Conservation (phyloP, 1,140 invertebrate genomes). For the Diachasmimorpha longicaudata region DNA sequence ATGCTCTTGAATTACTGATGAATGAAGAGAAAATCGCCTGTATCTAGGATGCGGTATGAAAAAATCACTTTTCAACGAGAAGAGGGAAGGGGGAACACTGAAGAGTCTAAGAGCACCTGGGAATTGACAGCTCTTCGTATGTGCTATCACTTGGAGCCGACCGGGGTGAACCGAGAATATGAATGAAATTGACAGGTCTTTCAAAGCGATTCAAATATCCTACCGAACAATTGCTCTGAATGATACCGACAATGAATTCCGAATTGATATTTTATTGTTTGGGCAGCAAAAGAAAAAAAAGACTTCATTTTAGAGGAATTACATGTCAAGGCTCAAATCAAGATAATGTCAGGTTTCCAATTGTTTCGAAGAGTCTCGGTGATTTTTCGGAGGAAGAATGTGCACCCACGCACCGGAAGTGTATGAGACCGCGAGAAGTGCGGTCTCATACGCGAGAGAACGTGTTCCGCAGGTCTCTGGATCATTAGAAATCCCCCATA, state of each 20-base stretch:
- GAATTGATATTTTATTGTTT: neutral
- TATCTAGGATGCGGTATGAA: neutral
- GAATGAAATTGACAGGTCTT: neutral
- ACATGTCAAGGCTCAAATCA: too few relatives aligned
- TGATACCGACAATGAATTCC: neutral
- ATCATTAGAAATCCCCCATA: too few relatives aligned
- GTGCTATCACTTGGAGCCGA: neutral
- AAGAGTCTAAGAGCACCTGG: neutral
- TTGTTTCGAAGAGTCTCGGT: too few relatives aligned
- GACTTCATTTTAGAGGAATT: too few relatives aligned
- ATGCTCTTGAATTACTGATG: constrained; percentile 51
- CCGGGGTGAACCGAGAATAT: neutral
- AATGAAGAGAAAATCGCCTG: constrained; percentile 48
- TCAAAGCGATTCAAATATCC: neutral
- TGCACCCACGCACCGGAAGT: too few relatives aligned
- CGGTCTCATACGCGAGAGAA: too few relatives aligned
- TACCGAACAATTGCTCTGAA: neutral
- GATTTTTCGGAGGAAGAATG: too few relatives aligned
- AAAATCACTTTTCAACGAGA: neutral
- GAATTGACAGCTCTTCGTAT: neutral
- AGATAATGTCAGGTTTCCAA: too few relatives aligned
- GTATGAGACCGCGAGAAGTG: too few relatives aligned
- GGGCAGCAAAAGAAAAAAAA: too few relatives aligned
- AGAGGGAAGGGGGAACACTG: neutral
- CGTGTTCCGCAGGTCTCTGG: too few relatives aligned